Evolutionary conservation across 2,113 vertebrate species (phyloP), one percentile per base, ranked within the genome.

Genomic region (Octodon degus): DNA sequence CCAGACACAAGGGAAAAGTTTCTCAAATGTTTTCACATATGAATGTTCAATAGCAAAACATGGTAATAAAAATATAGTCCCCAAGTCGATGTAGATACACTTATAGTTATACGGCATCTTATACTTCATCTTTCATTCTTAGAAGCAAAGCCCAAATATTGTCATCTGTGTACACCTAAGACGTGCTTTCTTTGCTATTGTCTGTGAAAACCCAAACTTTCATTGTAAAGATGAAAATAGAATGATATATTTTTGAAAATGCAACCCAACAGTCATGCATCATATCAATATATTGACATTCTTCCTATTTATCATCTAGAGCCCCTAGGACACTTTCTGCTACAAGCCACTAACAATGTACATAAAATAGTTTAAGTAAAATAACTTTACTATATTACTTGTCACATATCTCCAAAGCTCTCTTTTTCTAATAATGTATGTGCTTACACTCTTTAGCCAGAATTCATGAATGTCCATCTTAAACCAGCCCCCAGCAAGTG

Each of bases 281-380:
- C 32, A 74, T 74, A 80, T 60, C 50, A 32, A 72, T 79, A 62
- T 1, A 43, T 24, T n/a, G 37, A 60, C 43, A 86, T 83, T 92
- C 34, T 60, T 43, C 65, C 60, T 67, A 83, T 55, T 89, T 40
- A 40, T 32, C 60, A 47, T 92, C 27, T 47, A 37, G 53, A 47
- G n/a, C 8, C 55, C 16, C 34, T n/a, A n/a, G 22, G 67, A 77
- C 7, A 87, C 25, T 62, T 95, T 83, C 7, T 63, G 60, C 27
- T 83, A 70, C 7, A 70, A 40, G 6, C 58, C 93, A 87, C 22
- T n/a, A 67, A 89, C 37, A 67, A 58, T 32, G 5, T 32, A 37
- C 47, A 67, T 32, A 67, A 92, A 83, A 55, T 14, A 24, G 47
- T 37, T 91, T 55, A 72, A 80, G 47, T 34, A 95, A 83, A 95